Base-by-base conservation (phyloP, 2,888 invertebrate genomes). In the Eristalis tenax region DNA sequence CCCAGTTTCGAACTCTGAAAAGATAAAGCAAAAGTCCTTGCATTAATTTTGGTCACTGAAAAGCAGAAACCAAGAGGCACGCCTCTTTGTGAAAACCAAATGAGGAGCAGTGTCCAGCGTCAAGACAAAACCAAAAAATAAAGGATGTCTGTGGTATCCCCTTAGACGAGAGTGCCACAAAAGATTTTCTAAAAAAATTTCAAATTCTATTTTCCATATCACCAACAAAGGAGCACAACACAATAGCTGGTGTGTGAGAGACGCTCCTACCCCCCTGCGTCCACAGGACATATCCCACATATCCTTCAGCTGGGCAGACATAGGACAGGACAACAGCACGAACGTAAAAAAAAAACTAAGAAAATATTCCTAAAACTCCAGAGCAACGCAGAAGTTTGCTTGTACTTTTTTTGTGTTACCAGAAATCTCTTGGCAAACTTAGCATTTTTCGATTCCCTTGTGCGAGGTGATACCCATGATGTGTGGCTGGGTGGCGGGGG, bases 1-100 rank as follows among this genome's bases (percentile, higher is more conserved):
- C 98, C 97, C 97, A 97, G 93, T 97, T 97, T 93, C 97, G 96
- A 89, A 98, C 97, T 94, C 97, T 98, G 95, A 83, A 96, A 96
- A 93, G 93, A 91, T 90, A 6, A 79, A 40, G 1, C 43, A 69
- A 74, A 75, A 68, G 26, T 38, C 1, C 38, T 22, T 2, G 32
- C 69, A 74, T 75, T 64, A 70, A 59, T 83, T 69, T 43, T 5
- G 15, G 2, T 13, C 68, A 1, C 4, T 22, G 75, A 59, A 13
- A 59, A 4, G 10, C 10, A 71, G 11, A 61, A 23, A 57, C n/a
- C 13, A 32, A 63, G 18, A 13, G 64, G 28, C 18, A 35, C 61
- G 50, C 56, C 28, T 43, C 50, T 69, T 69, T 59, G 65, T 70
- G 70, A 65, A 65, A 70, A 70, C 38, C 64, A 74, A 69, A 78